A percentile compares a stretch with the other conserved stretches of the same genome.
These are phyloP conservation scores for Microctenopoma lineatum DNA, from an alignment of 2,797 vertebrate species.

Conservation along the genomic window DNA sequence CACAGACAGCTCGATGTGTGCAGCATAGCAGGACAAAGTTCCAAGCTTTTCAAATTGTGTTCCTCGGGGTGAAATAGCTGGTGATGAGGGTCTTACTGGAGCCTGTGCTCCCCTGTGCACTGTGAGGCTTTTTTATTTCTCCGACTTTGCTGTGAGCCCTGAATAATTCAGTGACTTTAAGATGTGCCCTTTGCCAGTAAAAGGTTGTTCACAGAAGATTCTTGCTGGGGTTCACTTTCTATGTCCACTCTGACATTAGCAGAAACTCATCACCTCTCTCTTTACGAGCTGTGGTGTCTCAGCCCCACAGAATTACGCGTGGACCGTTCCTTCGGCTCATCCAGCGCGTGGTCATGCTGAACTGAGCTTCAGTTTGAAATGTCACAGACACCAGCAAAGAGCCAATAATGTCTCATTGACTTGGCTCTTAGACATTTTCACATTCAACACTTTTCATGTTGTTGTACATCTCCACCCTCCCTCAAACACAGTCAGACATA, in stretches of 20 bases:
- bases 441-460: not conserved
- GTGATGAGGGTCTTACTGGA: constrained; percentile 34
- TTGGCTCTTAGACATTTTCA: not conserved
- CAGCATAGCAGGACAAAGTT: not conserved
- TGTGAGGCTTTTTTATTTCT: constrained; percentile 55
- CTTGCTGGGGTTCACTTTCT: not conserved
- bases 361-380: constrained; percentile 42
- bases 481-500: not conserved
- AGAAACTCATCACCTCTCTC: constrained; percentile 11
- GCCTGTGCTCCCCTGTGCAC: constrained; percentile 23
- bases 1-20: not conserved
- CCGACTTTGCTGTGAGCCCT: constrained; percentile 49
- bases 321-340: constrained; percentile 5
- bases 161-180: constrained; percentile 70
- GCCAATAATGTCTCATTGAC: not conserved
- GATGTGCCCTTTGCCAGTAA: constrained; percentile 41
- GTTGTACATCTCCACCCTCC: not conserved
- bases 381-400: constrained; percentile 18
- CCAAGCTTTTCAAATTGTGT: too few relatives aligned
- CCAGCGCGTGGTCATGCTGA: constrained; percentile 21
- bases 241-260: constrained; percentile 36
- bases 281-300: constrained; percentile 9
- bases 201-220: constrained; percentile 20
- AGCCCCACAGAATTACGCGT: constrained; percentile 17
- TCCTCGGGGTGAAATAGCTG: constrained; percentile 21